Percentiles rank a stretch among this genome's conserved stretches.
Conservation (phyloP, 2,113 vertebrate genomes). For the Tyrannus savana region DNA sequence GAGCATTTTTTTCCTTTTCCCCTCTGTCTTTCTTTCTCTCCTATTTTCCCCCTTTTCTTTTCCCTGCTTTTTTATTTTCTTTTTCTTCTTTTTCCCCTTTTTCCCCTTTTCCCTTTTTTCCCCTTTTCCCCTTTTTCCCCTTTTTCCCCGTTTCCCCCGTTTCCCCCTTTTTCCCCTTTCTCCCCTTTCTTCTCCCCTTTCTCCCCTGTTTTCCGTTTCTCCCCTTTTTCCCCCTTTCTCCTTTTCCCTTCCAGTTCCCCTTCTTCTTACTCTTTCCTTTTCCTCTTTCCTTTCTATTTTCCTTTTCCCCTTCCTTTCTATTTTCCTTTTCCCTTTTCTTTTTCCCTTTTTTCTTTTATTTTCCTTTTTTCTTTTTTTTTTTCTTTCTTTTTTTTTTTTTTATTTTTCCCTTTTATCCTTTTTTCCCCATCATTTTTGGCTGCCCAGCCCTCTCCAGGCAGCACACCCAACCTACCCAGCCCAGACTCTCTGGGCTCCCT, state of each 20-base stretch:
- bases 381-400: too few species aligned
- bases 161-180: too few species aligned
- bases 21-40: background rate
- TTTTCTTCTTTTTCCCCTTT: too few species aligned
- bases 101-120: too few species aligned
- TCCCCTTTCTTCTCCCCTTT: background rate
- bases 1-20: background rate
- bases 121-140: too few species aligned
- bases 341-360: background rate
- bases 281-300: too few species aligned
- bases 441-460: background rate
- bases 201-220: too few species aligned
- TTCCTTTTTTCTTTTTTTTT: background rate
- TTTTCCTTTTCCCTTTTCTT: too few species aligned
- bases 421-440: background rate
- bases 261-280: background rate
- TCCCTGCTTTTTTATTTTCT: fast-evolving
- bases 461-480: background rate
- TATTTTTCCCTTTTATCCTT: background rate
- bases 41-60: background rate
- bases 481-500: background rate
- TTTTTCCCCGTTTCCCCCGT: fast-evolving
- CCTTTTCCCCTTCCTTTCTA: too few species aligned
- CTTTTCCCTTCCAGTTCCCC: background rate
- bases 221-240: too few species aligned